Percentiles rank a stretch among this genome's conserved stretches.
These are phyloP conservation scores for Amblyraja radiata DNA, from an alignment of 2,797 vertebrate genomes.

Conservation along the genomic window DNA sequence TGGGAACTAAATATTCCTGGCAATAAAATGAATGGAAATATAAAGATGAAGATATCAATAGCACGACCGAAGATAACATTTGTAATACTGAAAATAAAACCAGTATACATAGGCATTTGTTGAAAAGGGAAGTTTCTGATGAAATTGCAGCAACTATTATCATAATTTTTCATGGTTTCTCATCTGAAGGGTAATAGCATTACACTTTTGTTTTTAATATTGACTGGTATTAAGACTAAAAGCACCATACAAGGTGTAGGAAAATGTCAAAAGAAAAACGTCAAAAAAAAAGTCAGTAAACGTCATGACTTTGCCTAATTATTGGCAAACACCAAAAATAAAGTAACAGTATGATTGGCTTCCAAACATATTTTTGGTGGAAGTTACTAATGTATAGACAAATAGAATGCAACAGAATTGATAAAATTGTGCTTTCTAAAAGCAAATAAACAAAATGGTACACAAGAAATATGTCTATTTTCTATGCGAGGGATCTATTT, in stretches of 20 bases:
- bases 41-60: background rate
- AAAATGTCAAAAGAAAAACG: background rate
- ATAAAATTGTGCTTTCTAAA: background rate
- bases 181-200: background rate
- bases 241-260: background rate
- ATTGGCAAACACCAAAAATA: background rate
- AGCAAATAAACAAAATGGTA: background rate
- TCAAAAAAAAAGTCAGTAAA: background rate
- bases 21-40: background rate
- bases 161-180: background rate
- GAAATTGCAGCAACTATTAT: background rate
- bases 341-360: background rate
- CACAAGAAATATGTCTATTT: background rate
- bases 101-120: background rate
- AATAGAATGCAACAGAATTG: background rate
- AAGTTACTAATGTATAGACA: background rate
- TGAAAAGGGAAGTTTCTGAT: background rate
- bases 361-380: background rate
- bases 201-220: background rate
- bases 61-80: background rate
- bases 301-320: background rate
- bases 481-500: background rate
- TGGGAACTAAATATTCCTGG: background rate
- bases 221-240: background rate
- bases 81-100: background rate